A percentile compares a stretch with the other conserved stretches of the same genome.
Evolutionary conservation across 2,797 vertebrate genomes (phyloP).

Genomic region (Linurgus olivaceus): DNA sequence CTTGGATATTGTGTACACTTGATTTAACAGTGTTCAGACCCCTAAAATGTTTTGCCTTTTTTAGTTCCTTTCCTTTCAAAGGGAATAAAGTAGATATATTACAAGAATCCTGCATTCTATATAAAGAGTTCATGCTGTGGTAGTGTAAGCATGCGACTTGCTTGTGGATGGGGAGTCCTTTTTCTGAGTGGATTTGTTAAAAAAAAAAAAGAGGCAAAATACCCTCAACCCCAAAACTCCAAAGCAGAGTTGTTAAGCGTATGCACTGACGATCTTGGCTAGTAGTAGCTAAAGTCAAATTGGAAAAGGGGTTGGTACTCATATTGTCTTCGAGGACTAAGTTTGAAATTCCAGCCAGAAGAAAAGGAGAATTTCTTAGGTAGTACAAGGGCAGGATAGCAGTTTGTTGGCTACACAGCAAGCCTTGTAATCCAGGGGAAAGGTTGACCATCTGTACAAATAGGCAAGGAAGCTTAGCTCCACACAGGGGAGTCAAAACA

Average conservation of each 20-base stretch:
- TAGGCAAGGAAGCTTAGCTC: not conserved
- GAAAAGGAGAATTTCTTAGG: not conserved
- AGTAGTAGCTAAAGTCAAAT: not conserved
- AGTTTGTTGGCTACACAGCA: conserved; percentile 25
- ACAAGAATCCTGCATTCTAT: not conserved
- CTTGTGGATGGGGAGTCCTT: not conserved
- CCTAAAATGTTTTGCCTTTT: not conserved
- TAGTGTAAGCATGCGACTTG: not conserved
- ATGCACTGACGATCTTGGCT: not conserved
- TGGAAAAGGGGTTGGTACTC: not conserved
- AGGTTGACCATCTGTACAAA: conserved; percentile 59
- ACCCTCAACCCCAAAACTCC: not conserved
- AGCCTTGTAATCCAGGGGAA: conserved; percentile 13
- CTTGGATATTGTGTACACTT: not conserved
- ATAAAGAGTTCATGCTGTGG: not conserved
- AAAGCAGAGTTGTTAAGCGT: not conserved
- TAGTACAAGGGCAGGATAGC: not conserved
- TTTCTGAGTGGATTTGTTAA: not conserved
- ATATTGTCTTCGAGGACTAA: not conserved
- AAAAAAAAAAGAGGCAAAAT: not conserved
- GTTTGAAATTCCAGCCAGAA: conserved; percentile 14
- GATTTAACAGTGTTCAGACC: not conserved
- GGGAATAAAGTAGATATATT: not conserved
- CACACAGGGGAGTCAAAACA: not conserved
- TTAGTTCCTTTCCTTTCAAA: not conserved